Conservation (phyloP, 23 tunicate genomes). For the Phallusia fumigata region DNA sequence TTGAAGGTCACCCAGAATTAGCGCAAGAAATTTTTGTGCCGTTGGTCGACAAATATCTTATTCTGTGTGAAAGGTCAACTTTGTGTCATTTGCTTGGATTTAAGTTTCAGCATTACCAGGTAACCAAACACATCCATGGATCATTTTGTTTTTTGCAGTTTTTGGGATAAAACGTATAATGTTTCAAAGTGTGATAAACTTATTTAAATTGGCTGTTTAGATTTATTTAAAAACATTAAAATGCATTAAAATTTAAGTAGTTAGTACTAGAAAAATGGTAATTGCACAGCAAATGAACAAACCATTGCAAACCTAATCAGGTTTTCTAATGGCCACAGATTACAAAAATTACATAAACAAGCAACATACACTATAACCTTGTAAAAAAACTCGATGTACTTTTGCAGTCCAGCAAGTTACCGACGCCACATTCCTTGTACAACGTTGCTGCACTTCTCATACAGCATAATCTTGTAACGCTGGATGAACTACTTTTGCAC, state of each 20-base stretch:
- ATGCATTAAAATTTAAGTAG: too few relatives aligned
- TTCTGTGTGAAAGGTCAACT: conserved; percentile 88
- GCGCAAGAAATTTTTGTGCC: conserved; percentile 63
- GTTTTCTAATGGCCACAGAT: too few relatives aligned
- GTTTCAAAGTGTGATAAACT: neutral
- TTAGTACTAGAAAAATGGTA: too few relatives aligned
- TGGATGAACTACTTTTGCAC: conserved; percentile 80
- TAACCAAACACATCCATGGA: neutral
- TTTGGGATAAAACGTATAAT: too few relatives aligned
- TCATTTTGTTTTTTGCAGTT: too few relatives aligned
- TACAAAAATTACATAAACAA: too few relatives aligned
- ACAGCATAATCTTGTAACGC: conserved; percentile 70
- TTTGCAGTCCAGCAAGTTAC: conserved; percentile 29
- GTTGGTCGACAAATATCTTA: conserved; percentile 58
- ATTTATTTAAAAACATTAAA: too few relatives aligned
- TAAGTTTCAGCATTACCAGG: conserved; percentile 95
- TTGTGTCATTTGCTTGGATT: conserved; percentile 93
- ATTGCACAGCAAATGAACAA: too few relatives aligned
- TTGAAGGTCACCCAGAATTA: conserved; percentile 85
- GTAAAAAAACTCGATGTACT: neutral
- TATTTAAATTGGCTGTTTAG: too few relatives aligned
- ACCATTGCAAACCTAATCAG: too few relatives aligned
- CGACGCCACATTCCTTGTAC: conserved; percentile 87
- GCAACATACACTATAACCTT: too few relatives aligned
- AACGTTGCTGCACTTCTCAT: conserved; percentile 81